Evolutionary conservation across 2,113 vertebrate genomes (phyloP).

Genomic region (Smithornis capensis): DNA sequence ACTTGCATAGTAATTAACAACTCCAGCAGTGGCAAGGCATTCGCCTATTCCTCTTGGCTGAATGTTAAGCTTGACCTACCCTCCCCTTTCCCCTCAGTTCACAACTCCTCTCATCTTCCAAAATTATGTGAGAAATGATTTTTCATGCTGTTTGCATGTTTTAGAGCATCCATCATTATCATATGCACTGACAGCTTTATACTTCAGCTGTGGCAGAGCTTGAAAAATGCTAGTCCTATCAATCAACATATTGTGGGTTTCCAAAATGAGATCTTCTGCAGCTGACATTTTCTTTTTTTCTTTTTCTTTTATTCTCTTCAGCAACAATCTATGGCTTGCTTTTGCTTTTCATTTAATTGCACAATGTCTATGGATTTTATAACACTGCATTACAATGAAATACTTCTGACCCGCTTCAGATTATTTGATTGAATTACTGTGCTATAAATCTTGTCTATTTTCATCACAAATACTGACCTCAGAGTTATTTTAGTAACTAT

Average conservation of each 20-base stretch:
- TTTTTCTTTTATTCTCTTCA: conserved; percentile 44
- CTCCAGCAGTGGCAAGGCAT: background rate
- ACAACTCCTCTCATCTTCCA: conserved; percentile 66
- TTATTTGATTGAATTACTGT: conserved; percentile 47
- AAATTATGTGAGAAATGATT: conserved; percentile 71
- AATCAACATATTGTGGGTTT: conserved; percentile 59
- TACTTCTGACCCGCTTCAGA: background rate
- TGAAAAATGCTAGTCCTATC: conserved; percentile 70
- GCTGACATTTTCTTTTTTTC: conserved; percentile 35
- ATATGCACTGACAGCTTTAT: conserved; percentile 64
- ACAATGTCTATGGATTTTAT: background rate
- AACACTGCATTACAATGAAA: conserved; percentile 1
- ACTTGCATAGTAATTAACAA: conserved; percentile 60
- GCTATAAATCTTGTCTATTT: conserved; percentile 24
- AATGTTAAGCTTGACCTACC: conserved; percentile 56
- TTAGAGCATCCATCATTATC: conserved; percentile 72
- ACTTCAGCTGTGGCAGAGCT: conserved; percentile 70
- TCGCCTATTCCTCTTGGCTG: conserved; percentile 40
- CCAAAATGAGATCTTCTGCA: conserved; percentile 49
- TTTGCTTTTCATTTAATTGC: conserved; percentile 50
- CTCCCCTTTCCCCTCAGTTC: conserved; percentile 48
- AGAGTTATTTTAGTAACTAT: conserved; percentile 21
- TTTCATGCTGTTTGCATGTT: conserved; percentile 71
- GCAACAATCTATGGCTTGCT: conserved; percentile 17
- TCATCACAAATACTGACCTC: conserved; percentile 28